Evolutionary conservation across 1,140 invertebrate genomes (phyloP), one percentile per base, ranked within the genome.

Genomic region (Neodiprion lecontei): DNA sequence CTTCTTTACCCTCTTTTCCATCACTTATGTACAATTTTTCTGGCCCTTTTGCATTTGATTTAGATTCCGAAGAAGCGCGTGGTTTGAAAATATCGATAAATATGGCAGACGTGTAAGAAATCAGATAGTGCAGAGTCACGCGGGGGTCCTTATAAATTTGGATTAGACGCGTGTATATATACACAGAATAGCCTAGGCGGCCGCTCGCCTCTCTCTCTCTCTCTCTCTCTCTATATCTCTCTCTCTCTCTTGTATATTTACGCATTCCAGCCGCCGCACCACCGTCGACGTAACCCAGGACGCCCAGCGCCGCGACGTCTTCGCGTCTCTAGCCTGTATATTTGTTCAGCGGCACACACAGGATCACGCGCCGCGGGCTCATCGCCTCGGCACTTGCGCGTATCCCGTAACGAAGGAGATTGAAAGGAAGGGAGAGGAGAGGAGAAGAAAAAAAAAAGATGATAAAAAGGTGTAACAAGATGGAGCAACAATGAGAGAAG

Each of bases 181-280:
- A 21, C 48, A 74, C 65, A 67, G 73, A 73, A 47, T 49, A n/a
- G 61, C 73, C 73, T 67, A 68, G 69, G 75, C 78, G 76, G 74
- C 75, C 77, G 72, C 79, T 76, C 80, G 80, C 75, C 75, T 79
- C 76, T 71, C 75, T 53, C 74, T 23, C 75, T 72, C 74, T 72
- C 76, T 65, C 69, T 76, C 76, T 75, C 79, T 77, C 69, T 77
- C 72, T 75, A n/a, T n/a, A n/a, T 21, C 0, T 21, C 17, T 21
- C 17, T 21, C 17, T 21, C 17, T 21, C 74, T 74, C 76, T 80
- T 88, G 86, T 88, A 87, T 88, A 87, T 88, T 88, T 88, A 88
- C 79, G 78, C 83, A 87, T 87, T 81, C 86, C 85, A 80, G 76
- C 79, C 78, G 77, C 77, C 77, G 53, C 53, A 17, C n/a, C 28